Evolutionary conservation across 2,888 invertebrate species (phyloP), one percentile per base, ranked within the genome.

Genomic region (Eulithis testata): DNA sequence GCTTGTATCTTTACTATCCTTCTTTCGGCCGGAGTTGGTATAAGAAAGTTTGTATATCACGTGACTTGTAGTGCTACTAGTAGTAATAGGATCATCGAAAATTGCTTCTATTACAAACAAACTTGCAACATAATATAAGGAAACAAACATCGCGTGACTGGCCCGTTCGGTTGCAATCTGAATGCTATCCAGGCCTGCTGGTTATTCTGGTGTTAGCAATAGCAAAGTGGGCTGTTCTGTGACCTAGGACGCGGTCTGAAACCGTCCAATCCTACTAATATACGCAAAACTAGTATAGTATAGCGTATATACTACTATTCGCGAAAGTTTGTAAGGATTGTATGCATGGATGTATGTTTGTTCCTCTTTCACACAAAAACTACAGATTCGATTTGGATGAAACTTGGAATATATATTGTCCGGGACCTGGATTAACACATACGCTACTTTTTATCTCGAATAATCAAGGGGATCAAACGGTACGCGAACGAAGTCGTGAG

Each of bases 71-170:
- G 5, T 3, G 21, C 21, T 6, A 50, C 11, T 51, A 51, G 11
- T 11, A 57, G 31, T 54, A 62, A 56, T 56, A 3, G 52, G 54
- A 55, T 62, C 58, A 62, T 44, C 50, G 31, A 31, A 47, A 61
- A 62, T 62, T 66, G 54, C 54, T 36, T 50, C 54, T 54, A 66
- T 66, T 62, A 66, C 44, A 58, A 66, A 11, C 49, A 59, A 60
- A 14, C 51, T 67, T 67, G 66, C 66, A 63, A 60, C 66, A 67
- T 60, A 63, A 57, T 63, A 27, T 60, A 60, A 63, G 63, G 63
- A 63, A 67, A 60, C 14, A 54, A 47, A 66, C 62, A 59, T 67
- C 63, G 66, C 66, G 66, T 67, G 66, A 63, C 53, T 52, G 36
- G 4, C 54, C 56, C 8, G 37, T 36, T 60, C 52, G 45, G 68